Evolutionary conservation across 2,113 vertebrate species (phyloP), one percentile per base, ranked within the genome.

Genomic region (Pachypanchax playfairii): DNA sequence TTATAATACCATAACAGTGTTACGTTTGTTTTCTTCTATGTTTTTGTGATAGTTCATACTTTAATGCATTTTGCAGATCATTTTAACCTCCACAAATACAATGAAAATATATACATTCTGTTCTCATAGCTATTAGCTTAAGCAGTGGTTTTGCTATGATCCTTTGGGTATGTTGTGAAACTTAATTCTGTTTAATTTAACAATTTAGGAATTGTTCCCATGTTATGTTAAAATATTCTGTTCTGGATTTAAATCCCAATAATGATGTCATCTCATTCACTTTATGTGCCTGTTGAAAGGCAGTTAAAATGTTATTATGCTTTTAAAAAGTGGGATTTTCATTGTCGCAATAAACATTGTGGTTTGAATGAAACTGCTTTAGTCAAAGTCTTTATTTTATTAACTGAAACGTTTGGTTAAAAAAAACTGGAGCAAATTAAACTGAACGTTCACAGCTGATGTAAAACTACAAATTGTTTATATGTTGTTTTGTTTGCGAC

Each of bases 1-100:
- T 62, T 66, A 41, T 60, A 39, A 71, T 78, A 81, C 82, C 78
- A 46, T 62, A 44, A 48, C 83, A 87, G 87, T 88, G 74, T 88
- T 88, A 88, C 14, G 17, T 25, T 43, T 65, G 10, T 41, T 35
- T 56, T 53, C 50, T 2, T 57, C 13, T 47, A 71, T 48, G 12
- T 73, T 14, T 59, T 46, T 64, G 26, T 50, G 18, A 36, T 5
- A 24, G 21, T 36, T 29, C 21, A 6, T 61, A 20, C 3, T 54
- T 29, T 2, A 50, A 36, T 54, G 25, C 17, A 35, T 59, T 18
- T 10, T 11, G 7, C 13, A 43, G 5, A 46, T 38, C 0, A 39
- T 77, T 54, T 33, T 4, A 43, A 6, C 69, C 49, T 61, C 28
- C 14, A 18, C 5, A 1, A 64, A 56, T 36, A 7, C 8, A 56